Base-by-base conservation (phyloP, 2,888 invertebrate species). In the Caenorhabditis becei region DNA sequence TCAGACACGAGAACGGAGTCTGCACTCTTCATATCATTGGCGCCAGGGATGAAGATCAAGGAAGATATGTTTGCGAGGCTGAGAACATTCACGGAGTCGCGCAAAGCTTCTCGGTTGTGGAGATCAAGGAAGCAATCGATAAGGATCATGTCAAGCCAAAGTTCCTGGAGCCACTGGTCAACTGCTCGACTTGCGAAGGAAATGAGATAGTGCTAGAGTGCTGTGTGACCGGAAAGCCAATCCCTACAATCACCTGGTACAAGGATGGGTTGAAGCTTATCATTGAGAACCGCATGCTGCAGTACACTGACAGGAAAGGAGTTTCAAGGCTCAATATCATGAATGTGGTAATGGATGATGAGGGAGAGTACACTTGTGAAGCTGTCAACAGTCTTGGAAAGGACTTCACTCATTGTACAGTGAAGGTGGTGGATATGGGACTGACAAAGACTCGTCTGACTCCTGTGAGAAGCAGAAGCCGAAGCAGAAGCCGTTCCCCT, bases 11-110 rank as follows among this genome's bases (percentile, higher is more conserved):
- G 37, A 88, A 91, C 92, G 99, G 99, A 87, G 97, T 99, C 54
- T 95, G 97, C 65, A 96, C 97, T 0, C 94, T 99, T 93, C 97
- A 97, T 93, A 96, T 99, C 88, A 94, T 95, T 79, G 95, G 96
- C 92, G 97, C 97, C 91, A 94, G 95, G 90, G 95, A 96, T 0
- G 95, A 95, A 77, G 98, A 99, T 93, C 96, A 96, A 83, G 99
- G 98, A 85, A 96, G 96, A 92, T 99, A 98, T 93, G 94, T 94
- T 47, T 98, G 97, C 92, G 94, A 95, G 53, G 87, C 86, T 3
- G 85, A 84, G 35, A 87, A 87, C 56, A 79, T 86, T 32, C 85
- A 87, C 49, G 87, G 87, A 59, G 78, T 79, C 41, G 82, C 82
- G 23, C 78, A 83, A 65, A 80, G 80, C 28, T 77, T 81, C 51